A percentile compares a stretch with the other conserved stretches of the same genome.
These are phyloP conservation scores for Intellagama lesueurii DNA, from an alignment of 2,797 vertebrate genomes.

Conservation along the genomic window DNA sequence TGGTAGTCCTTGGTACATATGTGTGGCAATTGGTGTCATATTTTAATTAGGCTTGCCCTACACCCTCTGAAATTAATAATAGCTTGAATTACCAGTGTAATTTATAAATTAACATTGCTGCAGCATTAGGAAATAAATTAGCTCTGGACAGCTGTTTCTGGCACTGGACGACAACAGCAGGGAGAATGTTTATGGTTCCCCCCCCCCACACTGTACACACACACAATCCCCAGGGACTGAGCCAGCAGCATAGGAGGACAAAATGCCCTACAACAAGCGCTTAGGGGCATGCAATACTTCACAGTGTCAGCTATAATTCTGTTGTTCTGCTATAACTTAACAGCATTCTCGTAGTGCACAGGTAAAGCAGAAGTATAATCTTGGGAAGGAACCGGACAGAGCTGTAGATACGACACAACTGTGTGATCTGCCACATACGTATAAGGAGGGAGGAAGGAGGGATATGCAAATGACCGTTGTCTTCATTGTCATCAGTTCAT, in stretches of 20 bases:
- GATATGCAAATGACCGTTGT: not conserved
- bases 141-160: slow-evolving; percentile 81
- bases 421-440: not conserved
- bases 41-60: slow-evolving; percentile 86
- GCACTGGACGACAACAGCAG: slow-evolving; percentile 61
- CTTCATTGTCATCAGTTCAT: not conserved
- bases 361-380: not conserved
- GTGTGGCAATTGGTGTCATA: slow-evolving; percentile 85
- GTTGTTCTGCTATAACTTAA: not conserved
- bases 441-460: not conserved
- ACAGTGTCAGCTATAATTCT: not conserved
- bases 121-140: slow-evolving; percentile 83
- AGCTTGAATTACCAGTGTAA: slow-evolving; percentile 84
- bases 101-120: slow-evolving; percentile 85
- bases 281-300: rapidly evolving
- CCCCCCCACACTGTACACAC: not conserved
- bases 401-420: not conserved
- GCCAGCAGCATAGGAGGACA: not conserved
- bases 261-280: not conserved
- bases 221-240: not conserved
- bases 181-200: slow-evolving; percentile 54
- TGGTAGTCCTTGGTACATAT: slow-evolving; percentile 81
- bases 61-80: slow-evolving; percentile 87
- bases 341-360: rapidly evolving
- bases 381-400: not conserved